Conservation (phyloP, 2,888 invertebrate species). For the Spialia ferax region DNA sequence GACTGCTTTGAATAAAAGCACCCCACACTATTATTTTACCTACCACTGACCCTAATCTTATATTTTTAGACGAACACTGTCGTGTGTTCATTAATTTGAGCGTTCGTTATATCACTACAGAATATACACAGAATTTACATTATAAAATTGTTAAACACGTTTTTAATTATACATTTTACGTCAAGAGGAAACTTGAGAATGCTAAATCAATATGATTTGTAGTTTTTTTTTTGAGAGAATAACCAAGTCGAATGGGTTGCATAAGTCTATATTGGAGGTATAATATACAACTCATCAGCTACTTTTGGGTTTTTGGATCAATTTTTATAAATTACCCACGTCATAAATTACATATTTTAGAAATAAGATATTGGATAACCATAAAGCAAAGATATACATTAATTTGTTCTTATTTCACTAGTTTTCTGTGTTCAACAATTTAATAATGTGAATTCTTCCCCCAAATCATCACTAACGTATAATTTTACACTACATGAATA, state of each 20-base stretch:
- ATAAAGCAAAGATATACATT: too few species aligned
- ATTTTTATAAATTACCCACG: too few species aligned
- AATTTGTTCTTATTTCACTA: background rate
- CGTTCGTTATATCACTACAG: background rate
- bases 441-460: slow-evolving; percentile 41
- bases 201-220: too few species aligned
- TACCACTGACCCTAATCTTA: background rate
- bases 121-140: background rate
- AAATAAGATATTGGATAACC: too few species aligned
- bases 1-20: background rate
- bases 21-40: background rate
- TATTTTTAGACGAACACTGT: background rate
- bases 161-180: too few species aligned
- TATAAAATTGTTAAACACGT: background rate
- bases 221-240: too few species aligned
- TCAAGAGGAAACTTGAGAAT: too few species aligned
- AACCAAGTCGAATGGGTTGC: too few species aligned
- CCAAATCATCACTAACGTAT: slow-evolving; percentile 3
- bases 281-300: too few species aligned
- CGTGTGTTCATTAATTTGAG: background rate
- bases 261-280: too few species aligned
- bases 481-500: slow-evolving; percentile 38
- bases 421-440: background rate
- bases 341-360: too few species aligned
- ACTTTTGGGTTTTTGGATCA: too few species aligned